Conservation (phyloP, 2,888 invertebrate genomes). For the Zonitis immaculata region DNA sequence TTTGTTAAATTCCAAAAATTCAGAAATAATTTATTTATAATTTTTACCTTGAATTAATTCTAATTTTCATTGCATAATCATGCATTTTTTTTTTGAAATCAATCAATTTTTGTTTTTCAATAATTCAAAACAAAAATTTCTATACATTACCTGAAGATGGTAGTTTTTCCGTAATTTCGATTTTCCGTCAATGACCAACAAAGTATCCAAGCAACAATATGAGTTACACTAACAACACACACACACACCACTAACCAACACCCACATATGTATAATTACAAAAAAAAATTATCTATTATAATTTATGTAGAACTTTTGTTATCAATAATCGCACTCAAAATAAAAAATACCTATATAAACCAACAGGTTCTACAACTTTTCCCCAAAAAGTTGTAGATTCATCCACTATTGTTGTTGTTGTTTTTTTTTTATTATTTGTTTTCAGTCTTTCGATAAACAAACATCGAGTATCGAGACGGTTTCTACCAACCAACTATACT, state of each 20-base stretch:
- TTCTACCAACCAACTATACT: slow-evolving; percentile 24
- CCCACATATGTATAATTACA: not conserved
- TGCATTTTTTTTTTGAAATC: no score
- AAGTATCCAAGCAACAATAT: slow-evolving; percentile 24
- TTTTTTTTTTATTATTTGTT: no score
- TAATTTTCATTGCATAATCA: not conserved
- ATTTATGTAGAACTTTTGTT: no score
- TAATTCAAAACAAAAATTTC: no score
- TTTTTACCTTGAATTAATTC: not conserved
- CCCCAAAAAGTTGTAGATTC: no score
- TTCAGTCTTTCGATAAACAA: no score
- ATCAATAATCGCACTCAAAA: not conserved
- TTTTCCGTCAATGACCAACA: slow-evolving; percentile 1
- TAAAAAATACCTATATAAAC: no score
- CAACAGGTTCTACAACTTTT: not conserved
- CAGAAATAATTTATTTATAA: not conserved
- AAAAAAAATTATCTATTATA: no score
- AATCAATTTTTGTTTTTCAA: no score
- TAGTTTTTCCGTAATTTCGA: not conserved
- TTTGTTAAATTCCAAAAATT: not conserved
- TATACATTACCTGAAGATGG: not conserved
- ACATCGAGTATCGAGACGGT: no score
- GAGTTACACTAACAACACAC: slow-evolving; percentile 21
- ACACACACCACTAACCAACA: slow-evolving; percentile 7
- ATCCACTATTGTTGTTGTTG: not conserved